Conservation (phyloP, 2,113 vertebrate genomes). For the Hippocampus zosterae region DNA sequence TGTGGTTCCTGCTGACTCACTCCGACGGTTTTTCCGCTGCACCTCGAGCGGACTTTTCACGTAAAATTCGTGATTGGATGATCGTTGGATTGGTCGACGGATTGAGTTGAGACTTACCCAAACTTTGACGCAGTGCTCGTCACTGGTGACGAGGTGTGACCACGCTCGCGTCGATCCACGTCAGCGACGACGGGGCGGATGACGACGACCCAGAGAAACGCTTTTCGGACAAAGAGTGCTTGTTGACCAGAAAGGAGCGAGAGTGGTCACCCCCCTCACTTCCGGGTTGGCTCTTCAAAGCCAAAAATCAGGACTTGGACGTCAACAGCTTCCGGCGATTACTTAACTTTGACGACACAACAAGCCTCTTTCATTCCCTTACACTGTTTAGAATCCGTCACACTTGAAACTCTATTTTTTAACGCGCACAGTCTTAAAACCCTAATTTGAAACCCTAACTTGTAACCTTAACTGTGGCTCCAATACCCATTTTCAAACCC, state of each 20-base stretch:
- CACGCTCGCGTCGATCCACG: conserved; percentile 1
- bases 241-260: background rate
- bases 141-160: conserved; percentile 3
- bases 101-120: background rate
- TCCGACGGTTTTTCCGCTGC: background rate
- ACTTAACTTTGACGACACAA: background rate
- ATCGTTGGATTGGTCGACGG: background rate
- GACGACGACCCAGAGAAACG: background rate
- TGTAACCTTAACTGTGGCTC: background rate
- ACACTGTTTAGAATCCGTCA: no score
- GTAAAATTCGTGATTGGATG: background rate
- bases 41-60: background rate
- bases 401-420: no score
- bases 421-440: no score
- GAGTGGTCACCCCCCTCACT: background rate
- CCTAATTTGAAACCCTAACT: background rate
- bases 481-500: no score
- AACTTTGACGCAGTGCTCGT: conserved; percentile 5
- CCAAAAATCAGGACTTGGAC: background rate
- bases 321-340: background rate
- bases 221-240: background rate
- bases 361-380: no score
- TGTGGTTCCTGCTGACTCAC: background rate
- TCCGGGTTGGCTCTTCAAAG: background rate
- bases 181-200: background rate